Base-by-base conservation (phyloP, 2,888 invertebrate genomes). In the Scaptomyza caliginosa region DNA sequence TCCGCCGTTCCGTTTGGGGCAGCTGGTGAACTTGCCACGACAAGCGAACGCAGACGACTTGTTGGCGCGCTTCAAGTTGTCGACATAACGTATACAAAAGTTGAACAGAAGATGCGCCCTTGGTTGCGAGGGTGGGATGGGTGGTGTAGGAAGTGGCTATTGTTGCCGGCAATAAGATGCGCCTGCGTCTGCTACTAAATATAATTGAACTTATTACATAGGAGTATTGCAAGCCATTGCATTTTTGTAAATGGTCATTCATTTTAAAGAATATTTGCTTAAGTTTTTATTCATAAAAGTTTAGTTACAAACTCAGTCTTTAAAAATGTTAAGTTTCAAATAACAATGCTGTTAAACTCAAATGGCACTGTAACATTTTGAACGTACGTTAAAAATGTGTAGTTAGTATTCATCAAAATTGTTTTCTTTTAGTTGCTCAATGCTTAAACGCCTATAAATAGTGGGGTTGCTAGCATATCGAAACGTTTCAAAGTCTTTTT, bases 21-120 rank as follows among this genome's bases (percentile, higher is more conserved):
- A 74, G 71, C 72, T 76, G 38, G 23, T 67, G 67, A 74, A 74
- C 72, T 73, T 49, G 49, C 38, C 73, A 67, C 77, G 77, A 45
- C 67, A 58, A 82, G 67, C 65, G 63, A 80, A 86, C 86, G 82
- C 86, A 72, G 72, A 69, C 85, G 81, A 81, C 86, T 84, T 77
- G 87, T 80, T 81, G 69, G 87, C 85, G 78, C 82, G 85, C 86
- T 67, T 63, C 65, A 69, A 81, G 51, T 40, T 60, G 68, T 54
- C 76, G 56, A 42, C 72, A 72, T 26, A 42, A 45, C 54, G 46
- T 56, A 43, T 56, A 64, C 49, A 55, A 49, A 63, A 63, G 46
- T 63, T 32, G 46, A 59, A 67, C 11, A 43, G 30, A 40, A 11
- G 51, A 56, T 55, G 30, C 26, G 8, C 6, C 30, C 5, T 6